A percentile compares a stretch with the other conserved stretches of the same genome.
These are phyloP conservation scores for Chloroclystis v-ata DNA, from an alignment of 2,888 invertebrate genomes.

Conservation along the genomic window DNA sequence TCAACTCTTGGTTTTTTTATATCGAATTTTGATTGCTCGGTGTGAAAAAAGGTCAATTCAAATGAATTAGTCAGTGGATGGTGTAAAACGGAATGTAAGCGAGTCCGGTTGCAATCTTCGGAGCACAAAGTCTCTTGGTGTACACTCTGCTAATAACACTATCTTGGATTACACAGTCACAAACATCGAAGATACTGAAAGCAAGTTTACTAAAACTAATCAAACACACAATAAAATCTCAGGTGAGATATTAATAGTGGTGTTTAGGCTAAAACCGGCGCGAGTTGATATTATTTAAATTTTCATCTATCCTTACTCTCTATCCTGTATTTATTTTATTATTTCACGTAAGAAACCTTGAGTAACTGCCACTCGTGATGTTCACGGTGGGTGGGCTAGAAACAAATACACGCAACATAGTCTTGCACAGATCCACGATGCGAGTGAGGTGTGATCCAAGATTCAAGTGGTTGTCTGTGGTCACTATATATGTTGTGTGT, in stretches of 20 bases:
- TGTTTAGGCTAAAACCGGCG: slow-evolving; percentile 19
- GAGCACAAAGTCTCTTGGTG: slow-evolving; percentile 79
- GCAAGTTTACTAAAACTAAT: slow-evolving; percentile 13
- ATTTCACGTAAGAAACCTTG: slow-evolving; percentile 24
- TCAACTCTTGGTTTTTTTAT: not conserved
- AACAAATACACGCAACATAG: slow-evolving; percentile 76
- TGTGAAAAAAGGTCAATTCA: slow-evolving; percentile 16
- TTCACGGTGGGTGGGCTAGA: slow-evolving; percentile 62
- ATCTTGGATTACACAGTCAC: slow-evolving; percentile 79
- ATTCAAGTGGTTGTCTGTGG: slow-evolving; percentile 76
- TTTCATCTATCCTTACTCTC: slow-evolving; percentile 70
- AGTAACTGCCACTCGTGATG: slow-evolving; percentile 33
- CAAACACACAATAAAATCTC: slow-evolving; percentile 34
- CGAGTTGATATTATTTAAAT: slow-evolving; percentile 48
- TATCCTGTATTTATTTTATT: slow-evolving; percentile 65
- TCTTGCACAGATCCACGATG: slow-evolving; percentile 61
- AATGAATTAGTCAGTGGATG: slow-evolving; percentile 1
- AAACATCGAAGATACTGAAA: slow-evolving; percentile 52
- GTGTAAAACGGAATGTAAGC: slow-evolving; percentile 54
- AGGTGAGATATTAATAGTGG: slow-evolving; percentile 10
- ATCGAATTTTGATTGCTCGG: slow-evolving; percentile 3
- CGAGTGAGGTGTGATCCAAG: slow-evolving; percentile 77
- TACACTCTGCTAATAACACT: slow-evolving; percentile 73
- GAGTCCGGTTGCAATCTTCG: slow-evolving; percentile 79
- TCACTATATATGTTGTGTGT: slow-evolving; percentile 83